These are phyloP conservation scores for Ametastegia equiseti DNA, from an alignment of 2,888 invertebrate species.

Conservation along the genomic window DNA sequence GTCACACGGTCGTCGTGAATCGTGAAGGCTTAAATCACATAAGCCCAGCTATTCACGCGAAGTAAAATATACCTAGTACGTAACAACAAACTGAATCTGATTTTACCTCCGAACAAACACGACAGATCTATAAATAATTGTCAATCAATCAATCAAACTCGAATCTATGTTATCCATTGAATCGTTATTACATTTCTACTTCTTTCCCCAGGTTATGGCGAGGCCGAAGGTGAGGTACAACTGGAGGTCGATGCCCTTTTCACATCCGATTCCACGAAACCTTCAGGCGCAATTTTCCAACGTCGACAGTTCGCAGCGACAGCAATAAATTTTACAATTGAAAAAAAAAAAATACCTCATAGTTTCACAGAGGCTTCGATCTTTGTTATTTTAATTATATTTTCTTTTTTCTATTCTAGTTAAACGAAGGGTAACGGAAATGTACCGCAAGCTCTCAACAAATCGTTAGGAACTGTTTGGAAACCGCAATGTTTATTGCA, in stretches of 20 bases:
- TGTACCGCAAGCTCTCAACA: not conserved
- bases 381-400: too few species aligned
- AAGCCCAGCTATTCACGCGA: constrained; percentile 1
- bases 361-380: too few species aligned
- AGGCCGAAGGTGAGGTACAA: not conserved
- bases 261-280: constrained; percentile 9
- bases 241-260: not conserved
- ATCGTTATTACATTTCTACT: constrained; percentile 1
- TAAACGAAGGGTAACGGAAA: not conserved
- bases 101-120: not conserved
- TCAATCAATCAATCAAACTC: not conserved
- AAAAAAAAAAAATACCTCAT: constrained; percentile 5
- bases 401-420: not conserved
- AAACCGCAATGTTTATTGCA: not conserved
- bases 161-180: constrained; percentile 5
- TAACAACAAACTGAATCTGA: not conserved
- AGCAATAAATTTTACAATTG: not conserved
- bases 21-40: not conserved
- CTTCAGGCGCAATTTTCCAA: not conserved
- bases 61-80: not conserved
- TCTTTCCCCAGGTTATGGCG: not conserved
- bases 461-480: constrained; percentile 13
- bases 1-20: not conserved
- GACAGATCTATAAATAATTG: not conserved
- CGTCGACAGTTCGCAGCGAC: constrained; percentile 4